Evolutionary conservation across 2,888 invertebrate species (phyloP).

Genomic region (Ditylenchus weischeri): DNA sequence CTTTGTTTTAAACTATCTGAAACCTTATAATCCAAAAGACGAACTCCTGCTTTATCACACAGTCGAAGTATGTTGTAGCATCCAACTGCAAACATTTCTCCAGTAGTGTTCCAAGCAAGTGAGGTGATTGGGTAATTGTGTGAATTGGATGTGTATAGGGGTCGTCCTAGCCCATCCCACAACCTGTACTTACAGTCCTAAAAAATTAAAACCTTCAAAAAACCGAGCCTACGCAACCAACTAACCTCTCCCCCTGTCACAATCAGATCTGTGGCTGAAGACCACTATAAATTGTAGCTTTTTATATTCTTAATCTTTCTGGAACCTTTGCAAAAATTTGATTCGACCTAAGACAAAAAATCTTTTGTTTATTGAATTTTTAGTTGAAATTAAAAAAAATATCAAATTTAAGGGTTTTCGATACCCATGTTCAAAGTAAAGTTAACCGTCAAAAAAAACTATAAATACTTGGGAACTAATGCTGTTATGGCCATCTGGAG

Average conservation of each 20-base stretch:
- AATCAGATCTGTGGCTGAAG: conserved; percentile 59
- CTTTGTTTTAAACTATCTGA: conserved; percentile 5
- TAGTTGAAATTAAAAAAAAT: too few relatives aligned
- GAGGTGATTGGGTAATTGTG: conserved; percentile 88
- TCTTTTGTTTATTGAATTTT: too few relatives aligned
- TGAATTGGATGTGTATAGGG: conserved; percentile 77
- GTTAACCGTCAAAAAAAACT: too few relatives aligned
- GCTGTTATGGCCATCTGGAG: too few relatives aligned
- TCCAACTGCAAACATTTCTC: conserved; percentile 84
- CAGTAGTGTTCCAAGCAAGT: conserved; percentile 84
- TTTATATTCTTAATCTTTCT: not conserved
- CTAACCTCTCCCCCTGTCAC: conserved; percentile 70
- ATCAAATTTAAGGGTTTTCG: too few relatives aligned
- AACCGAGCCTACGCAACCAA: too few relatives aligned
- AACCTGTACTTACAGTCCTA: conserved; percentile 80
- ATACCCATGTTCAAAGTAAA: too few relatives aligned
- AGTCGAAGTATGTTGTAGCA: conserved; percentile 86
- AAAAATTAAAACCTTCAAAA: too few relatives aligned
- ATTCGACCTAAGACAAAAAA: too few relatives aligned
- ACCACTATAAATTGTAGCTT: not conserved
- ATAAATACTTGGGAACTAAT: too few relatives aligned
- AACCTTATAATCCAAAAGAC: conserved; percentile 1
- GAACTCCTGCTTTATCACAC: conserved; percentile 87
- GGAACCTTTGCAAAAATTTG: too few relatives aligned
- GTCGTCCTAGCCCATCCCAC: conserved; percentile 77